Evolutionary conservation across 2,797 vertebrate species (phyloP), one percentile per base, ranked within the genome.

Genomic region (Pteropus rufus): DNA sequence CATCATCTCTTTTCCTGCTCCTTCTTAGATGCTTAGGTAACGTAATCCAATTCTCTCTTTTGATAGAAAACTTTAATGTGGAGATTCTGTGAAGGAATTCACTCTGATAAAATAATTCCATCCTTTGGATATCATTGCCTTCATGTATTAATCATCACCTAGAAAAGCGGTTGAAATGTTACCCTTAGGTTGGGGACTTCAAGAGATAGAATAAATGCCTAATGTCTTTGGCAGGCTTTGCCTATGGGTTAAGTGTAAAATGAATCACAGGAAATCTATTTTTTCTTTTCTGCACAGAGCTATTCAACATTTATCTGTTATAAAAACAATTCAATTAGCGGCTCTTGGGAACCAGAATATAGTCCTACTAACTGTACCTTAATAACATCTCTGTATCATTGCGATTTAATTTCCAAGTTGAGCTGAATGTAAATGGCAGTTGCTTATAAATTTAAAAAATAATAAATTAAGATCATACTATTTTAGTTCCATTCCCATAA

Each of bases 261-360:
- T 41, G 82, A 52, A 97, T 90, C 91, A 73, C 52, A 93, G 76
- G 65, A 97, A 89, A 93, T 96, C 67, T 95, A 73, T 92, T 93
- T 80, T 83, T 97, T 93, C 96, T 72, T 41, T 92, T 70, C 67
- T 94, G 34, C 60, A 88, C 54, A 80, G 69, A 98, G 93, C 36
- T 96, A 89, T 98, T 97, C 97, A 97, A 94, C 94, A 95, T 97
- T 97, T 98, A 98, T 97, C 96, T 94, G 96, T 98, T 98, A 98
- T 60, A 96, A 41, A 95, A 98, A 98, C 95, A 98, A 98, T 98
- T 98, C 97, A 98, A 97, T 98, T 98, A 98, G 97, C 65, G 39
- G 56, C 93, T 97, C 97, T 96, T 81, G 92, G 97, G 97, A 95
- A 97, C 67, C 86, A 97, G 92, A 97, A 77, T 72, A 98, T 84